These are phyloP conservation scores for Pollenia labialis DNA, from an alignment of 2,888 invertebrate genomes.

Conservation along the genomic window DNA sequence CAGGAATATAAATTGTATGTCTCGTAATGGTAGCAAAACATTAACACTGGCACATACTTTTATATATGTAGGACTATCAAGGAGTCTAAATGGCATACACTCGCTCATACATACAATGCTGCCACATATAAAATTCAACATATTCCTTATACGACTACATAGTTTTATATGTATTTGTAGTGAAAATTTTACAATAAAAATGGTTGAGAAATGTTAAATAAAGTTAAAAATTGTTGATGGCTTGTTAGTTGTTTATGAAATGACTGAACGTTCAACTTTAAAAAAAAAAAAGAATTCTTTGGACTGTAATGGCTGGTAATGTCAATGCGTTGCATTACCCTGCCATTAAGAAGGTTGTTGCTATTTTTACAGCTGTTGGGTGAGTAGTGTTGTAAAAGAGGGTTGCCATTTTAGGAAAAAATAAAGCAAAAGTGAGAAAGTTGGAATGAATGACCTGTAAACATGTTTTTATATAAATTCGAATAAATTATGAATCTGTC, in stretches of 20 bases:
- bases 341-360: conserved; percentile 34
- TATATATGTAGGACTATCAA: conserved; percentile 38
- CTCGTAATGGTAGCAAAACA: conserved; percentile 31
- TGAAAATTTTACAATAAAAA: background rate
- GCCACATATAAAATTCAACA: background rate
- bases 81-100: conserved; percentile 33
- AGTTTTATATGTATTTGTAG: background rate
- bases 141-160: background rate
- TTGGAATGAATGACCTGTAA: too few species aligned
- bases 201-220: background rate
- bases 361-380: background rate
- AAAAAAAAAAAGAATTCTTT: conserved; percentile 33
- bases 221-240: conserved; percentile 51
- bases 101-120: background rate
- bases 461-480: too few species aligned
- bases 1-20: background rate
- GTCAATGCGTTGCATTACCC: background rate
- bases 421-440: background rate
- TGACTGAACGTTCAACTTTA: conserved; percentile 34
- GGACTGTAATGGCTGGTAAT: conserved; percentile 58
- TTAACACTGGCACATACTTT: background rate
- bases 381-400: background rate
- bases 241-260: conserved; percentile 61
- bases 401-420: conserved; percentile 2
- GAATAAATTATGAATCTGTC: too few species aligned